These are phyloP conservation scores for Gobio gobio DNA, from an alignment of 2,113 vertebrate species.

Conservation along the genomic window DNA sequence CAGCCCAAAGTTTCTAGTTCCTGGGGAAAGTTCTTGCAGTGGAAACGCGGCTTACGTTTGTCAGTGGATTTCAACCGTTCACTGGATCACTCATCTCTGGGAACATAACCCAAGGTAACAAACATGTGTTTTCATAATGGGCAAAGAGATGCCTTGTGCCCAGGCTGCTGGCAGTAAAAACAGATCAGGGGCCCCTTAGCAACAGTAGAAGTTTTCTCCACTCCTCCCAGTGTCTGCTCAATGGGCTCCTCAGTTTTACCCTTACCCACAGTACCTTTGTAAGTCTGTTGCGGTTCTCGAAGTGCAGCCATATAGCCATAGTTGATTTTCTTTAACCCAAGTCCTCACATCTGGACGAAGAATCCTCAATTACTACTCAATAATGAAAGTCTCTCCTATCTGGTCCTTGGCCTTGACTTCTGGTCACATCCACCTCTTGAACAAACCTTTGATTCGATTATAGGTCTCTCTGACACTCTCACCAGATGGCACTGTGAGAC, in stretches of 20 bases:
- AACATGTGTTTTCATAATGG: not conserved
- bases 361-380: constrained; percentile 33
- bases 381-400: constrained; percentile 15
- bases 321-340: constrained; percentile 28
- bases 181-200: not conserved
- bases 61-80: not conserved
- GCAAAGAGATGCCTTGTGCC: not conserved
- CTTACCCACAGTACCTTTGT: not conserved
- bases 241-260: not conserved
- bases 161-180: not conserved
- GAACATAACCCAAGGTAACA: too few species aligned
- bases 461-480: not conserved
- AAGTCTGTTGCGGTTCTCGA: not conserved
- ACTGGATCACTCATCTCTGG: not conserved
- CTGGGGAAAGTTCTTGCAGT: too few species aligned
- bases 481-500: not conserved
- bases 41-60: too few species aligned
- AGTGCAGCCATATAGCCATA: constrained; percentile 3
- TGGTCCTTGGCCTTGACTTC: not conserved
- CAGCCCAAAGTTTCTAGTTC: too few species aligned
- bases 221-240: not conserved
- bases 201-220: not conserved
- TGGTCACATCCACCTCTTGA: constrained; percentile 32
- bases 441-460: not conserved
- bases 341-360: constrained; percentile 19